These are phyloP conservation scores for Labeo calbasu DNA, from an alignment of 2,797 vertebrate species.

Conservation along the genomic window DNA sequence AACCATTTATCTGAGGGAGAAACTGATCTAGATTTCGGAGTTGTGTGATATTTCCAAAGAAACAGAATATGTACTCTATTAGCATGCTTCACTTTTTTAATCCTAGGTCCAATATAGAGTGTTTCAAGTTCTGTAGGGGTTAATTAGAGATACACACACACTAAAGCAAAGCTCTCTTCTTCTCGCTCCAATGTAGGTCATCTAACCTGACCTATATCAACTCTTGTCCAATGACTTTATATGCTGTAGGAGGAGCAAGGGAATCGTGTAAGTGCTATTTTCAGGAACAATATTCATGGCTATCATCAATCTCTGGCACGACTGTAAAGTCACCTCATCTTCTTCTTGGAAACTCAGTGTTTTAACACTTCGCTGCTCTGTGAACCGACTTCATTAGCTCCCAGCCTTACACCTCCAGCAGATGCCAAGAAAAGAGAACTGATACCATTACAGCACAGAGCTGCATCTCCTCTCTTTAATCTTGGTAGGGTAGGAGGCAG, in stretches of 20 bases:
- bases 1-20: conserved; percentile 67
- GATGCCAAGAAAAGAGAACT: conserved; percentile 22
- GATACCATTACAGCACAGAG: conserved; percentile 17
- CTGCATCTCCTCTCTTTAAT: conserved; percentile 7
- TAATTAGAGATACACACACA: conserved; percentile 28
- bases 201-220: conserved; percentile 59
- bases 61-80: neutral
- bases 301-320: conserved; percentile 48
- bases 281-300: conserved; percentile 48
- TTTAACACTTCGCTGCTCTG: conserved; percentile 34
- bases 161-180: conserved; percentile 20
- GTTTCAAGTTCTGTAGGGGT: conserved; percentile 12
- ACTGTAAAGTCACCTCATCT: conserved; percentile 51
- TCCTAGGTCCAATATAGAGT: neutral
- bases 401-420: conserved; percentile 5
- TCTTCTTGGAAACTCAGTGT: conserved; percentile 35
- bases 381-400: conserved; percentile 25
- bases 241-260: conserved; percentile 44
- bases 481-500: conserved; percentile 23
- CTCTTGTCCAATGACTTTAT: conserved; percentile 56
- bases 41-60: conserved; percentile 22
- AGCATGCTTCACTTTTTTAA: conserved; percentile 1
- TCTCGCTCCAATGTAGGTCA: conserved; percentile 62
- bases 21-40: conserved; percentile 25
- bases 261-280: conserved; percentile 56